Conservation (phyloP, 1,140 invertebrate species). For the Paraescarpia echinospica region DNA sequence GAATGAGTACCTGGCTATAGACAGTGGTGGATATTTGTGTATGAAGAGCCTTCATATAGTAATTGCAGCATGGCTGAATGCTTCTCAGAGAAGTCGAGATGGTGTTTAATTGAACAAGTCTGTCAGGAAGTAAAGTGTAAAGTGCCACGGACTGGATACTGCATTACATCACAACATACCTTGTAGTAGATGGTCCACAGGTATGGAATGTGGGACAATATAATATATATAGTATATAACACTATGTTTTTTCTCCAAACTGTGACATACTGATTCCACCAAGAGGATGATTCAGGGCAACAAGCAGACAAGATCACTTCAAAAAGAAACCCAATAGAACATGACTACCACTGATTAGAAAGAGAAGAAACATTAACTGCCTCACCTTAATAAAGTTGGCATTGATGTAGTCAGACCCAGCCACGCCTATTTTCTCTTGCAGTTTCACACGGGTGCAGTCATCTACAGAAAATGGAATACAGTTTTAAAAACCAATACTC, state of each 20-base stretch:
- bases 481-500: neutral
- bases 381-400: conserved; percentile 70
- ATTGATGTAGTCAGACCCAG: conserved; percentile 83
- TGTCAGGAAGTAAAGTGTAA: neutral
- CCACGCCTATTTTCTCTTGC: conserved; percentile 42
- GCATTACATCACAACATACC: too few species aligned
- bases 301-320: neutral
- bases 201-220: conserved; percentile 36
- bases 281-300: too few species aligned
- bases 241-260: too few species aligned
- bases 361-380: neutral
- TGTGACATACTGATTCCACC: too few species aligned
- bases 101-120: too few species aligned
- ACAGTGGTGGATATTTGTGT: too few species aligned
- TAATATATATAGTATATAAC: too few species aligned
- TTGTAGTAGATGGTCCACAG: neutral
- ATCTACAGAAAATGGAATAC: neutral
- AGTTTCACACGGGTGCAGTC: conserved; percentile 53
- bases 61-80: too few species aligned
- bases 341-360: neutral
- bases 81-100: too few species aligned
- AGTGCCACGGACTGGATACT: too few species aligned
- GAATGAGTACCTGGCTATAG: too few species aligned
- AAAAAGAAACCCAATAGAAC: neutral
- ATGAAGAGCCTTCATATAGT: too few species aligned